These are phyloP conservation scores for Heliothis peltigera DNA, from an alignment of 2,888 invertebrate genomes.

Conservation along the genomic window DNA sequence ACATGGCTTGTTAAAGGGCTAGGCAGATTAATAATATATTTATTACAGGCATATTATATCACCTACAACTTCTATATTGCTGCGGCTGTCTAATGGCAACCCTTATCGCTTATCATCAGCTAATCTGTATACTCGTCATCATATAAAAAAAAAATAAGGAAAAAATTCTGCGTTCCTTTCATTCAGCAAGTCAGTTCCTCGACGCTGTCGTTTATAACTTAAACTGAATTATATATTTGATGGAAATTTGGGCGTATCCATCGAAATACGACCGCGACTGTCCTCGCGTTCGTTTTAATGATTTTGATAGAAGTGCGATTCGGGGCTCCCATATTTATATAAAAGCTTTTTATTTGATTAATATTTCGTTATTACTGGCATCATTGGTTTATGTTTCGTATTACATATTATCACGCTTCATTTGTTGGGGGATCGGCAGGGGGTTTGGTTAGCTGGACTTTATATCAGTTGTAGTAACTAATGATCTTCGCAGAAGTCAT, in stretches of 20 bases:
- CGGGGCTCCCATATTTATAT: conserved; percentile 52
- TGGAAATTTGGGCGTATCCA: conserved; percentile 87
- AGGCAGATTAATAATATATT: too few species aligned
- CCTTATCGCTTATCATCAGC: too few species aligned
- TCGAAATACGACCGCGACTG: conserved; percentile 82
- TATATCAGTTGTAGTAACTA: too few species aligned
- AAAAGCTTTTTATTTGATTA: conserved; percentile 66
- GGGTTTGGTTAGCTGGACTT: not conserved
- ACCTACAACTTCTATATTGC: too few species aligned
- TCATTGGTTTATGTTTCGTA: conserved; percentile 39
- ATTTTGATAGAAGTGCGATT: conserved; percentile 71
- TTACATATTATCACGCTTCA: not conserved
- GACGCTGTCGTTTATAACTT: conserved; percentile 50
- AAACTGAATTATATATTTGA: conserved; percentile 76
- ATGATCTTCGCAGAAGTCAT: too few species aligned
- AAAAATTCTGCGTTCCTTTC: too few species aligned
- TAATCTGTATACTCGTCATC: too few species aligned
- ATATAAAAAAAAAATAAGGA: too few species aligned
- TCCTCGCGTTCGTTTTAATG: conserved; percentile 82
- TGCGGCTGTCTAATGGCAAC: too few species aligned
- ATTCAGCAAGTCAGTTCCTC: too few species aligned
- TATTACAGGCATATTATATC: too few species aligned
- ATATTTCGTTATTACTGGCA: conserved; percentile 40
- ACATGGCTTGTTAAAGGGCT: too few species aligned
- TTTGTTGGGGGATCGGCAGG: not conserved